Conservation (phyloP, 2,113 vertebrate genomes). For the Mesembrinibis cayennensis region DNA sequence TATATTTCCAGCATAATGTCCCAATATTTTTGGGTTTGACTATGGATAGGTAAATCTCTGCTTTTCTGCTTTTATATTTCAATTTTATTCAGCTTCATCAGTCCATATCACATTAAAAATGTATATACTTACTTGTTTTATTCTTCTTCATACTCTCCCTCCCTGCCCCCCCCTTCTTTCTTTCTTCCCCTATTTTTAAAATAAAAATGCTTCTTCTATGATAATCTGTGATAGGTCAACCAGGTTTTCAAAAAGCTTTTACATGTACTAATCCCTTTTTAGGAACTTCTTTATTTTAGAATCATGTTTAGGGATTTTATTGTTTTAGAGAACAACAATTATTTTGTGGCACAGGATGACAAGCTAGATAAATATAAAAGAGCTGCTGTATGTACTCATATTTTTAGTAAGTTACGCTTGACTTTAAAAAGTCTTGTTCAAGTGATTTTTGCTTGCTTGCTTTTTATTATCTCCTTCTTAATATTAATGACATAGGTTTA, state of each 20-base stretch:
- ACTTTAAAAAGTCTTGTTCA: neutral
- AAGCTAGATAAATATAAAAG: neutral
- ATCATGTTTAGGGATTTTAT: neutral
- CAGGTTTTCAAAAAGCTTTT: neutral
- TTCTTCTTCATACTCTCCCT: neutral
- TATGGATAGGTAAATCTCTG: neutral
- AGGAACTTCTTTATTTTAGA: neutral
- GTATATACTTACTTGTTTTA: neutral
- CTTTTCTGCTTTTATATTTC: neutral
- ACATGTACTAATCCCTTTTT: neutral
- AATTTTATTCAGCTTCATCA: neutral
- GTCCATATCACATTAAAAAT: neutral
- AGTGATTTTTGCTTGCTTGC: neutral
- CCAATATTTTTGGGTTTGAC: neutral
- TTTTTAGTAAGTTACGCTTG: neutral
- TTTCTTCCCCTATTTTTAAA: neutral
- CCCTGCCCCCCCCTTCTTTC: too few relatives aligned
- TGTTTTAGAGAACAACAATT: neutral
- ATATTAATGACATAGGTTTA: neutral
- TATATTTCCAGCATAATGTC: neutral
- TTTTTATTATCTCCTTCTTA: neutral
- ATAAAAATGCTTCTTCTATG: neutral
- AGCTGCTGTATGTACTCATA: neutral
- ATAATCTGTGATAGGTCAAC: neutral
- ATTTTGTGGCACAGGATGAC: neutral